Conservation (phyloP, 2,888 invertebrate species). For the Schizaphis graminum region DNA sequence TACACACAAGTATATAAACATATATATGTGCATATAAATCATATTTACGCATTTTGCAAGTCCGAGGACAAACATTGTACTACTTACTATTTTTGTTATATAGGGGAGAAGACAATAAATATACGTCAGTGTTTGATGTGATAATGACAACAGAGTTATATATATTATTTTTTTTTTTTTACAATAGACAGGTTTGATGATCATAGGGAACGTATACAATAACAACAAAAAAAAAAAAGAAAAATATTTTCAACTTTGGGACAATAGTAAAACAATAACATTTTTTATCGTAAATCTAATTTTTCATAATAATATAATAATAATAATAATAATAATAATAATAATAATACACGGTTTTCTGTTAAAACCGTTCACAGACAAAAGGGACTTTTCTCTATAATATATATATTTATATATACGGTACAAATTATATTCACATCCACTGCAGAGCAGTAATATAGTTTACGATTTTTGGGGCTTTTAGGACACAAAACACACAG, state of each 20-base stretch:
- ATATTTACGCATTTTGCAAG: background rate
- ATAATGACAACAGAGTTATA: constrained; percentile 60
- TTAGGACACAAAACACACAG: constrained; percentile 51
- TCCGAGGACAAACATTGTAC: constrained; percentile 10
- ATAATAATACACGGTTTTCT: constrained; percentile 45
- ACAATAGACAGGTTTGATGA: constrained; percentile 62
- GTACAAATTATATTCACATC: constrained; percentile 10
- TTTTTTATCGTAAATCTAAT: constrained; percentile 63
- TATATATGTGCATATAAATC: too few species aligned
- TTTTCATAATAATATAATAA: constrained; percentile 53
- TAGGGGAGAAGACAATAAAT: constrained; percentile 26
- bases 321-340: constrained; percentile 57
- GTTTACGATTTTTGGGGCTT: constrained; percentile 28
- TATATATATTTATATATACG: background rate
- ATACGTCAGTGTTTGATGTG: constrained; percentile 57
- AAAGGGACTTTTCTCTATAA: constrained; percentile 37
- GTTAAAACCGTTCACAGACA: constrained; percentile 40
- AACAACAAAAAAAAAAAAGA: constrained; percentile 57
- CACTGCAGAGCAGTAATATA: background rate
- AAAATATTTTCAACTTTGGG: constrained; percentile 61
- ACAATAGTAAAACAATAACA: constrained; percentile 64
- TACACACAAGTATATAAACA: too few species aligned
- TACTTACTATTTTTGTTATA: background rate
- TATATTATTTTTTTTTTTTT: constrained; percentile 48
- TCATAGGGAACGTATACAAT: constrained; percentile 65